Conservation (phyloP, 2,113 vertebrate genomes). For the Microcebus lehilahytsara region DNA sequence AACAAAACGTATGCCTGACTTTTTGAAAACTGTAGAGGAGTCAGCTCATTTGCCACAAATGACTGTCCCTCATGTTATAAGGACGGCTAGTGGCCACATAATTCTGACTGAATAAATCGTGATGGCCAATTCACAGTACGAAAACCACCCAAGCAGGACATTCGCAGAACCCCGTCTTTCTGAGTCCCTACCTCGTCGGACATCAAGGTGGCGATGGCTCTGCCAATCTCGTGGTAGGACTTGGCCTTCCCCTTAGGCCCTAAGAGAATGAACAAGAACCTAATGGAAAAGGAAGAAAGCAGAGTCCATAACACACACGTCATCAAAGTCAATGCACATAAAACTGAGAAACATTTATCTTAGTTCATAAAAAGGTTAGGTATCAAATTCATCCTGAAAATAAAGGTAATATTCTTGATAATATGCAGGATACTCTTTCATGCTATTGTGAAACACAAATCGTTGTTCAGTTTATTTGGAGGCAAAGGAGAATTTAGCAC, state of each 20-base stretch:
- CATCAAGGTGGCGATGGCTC: slow-evolving; percentile 98
- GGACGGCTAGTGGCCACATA: background rate
- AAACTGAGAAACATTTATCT: background rate
- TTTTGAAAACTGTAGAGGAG: background rate
- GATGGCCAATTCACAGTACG: background rate
- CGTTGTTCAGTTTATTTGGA: background rate
- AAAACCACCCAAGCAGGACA: background rate
- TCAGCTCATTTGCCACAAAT: background rate
- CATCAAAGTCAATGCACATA: background rate
- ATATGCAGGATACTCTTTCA: background rate
- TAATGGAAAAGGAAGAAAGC: slow-evolving; percentile 78
- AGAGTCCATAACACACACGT: slow-evolving; percentile 49
- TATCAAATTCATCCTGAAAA: background rate
- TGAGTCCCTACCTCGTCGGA: slow-evolving; percentile 92
- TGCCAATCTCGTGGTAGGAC: slow-evolving; percentile 98
- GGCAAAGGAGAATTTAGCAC: background rate
- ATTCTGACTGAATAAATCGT: background rate
- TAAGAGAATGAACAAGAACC: slow-evolving; percentile 97
- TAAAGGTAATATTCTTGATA: background rate
- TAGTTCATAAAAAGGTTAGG: background rate
- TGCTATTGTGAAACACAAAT: background rate
- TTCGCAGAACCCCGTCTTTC: background rate
- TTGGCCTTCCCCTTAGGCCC: slow-evolving; percentile 99
- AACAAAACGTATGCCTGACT: background rate
- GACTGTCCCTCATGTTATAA: background rate